phyloP scores from a whole-genome alignment of 2,797 vertebrate genomes.

The Lemur catta region DNA sequence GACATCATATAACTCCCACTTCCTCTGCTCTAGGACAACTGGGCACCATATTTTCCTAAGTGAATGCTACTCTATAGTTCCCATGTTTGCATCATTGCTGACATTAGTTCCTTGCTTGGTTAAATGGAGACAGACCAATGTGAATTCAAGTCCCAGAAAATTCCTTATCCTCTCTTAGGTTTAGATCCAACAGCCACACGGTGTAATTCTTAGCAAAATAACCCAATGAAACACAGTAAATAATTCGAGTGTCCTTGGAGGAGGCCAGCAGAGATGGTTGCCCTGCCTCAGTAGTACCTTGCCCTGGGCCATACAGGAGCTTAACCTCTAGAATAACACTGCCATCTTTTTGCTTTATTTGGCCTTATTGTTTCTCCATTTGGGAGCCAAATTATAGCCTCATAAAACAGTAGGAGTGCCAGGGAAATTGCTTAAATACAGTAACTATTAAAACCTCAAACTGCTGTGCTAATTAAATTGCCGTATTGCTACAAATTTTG shows the following conservation, averaged over 20 bases:
- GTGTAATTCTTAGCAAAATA: slow-evolving; percentile 19
- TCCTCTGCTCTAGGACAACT: background rate
- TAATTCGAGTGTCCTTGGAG: background rate
- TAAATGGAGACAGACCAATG: background rate
- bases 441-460: slow-evolving; percentile 78
- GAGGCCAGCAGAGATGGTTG: background rate
- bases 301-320: background rate
- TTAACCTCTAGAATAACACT: slow-evolving; percentile 63
- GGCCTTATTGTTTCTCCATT: slow-evolving; percentile 76
- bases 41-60: background rate
- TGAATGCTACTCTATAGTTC: background rate
- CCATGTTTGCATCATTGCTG: background rate
- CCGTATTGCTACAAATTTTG: slow-evolving; percentile 77
- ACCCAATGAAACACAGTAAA: background rate
- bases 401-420: slow-evolving; percentile 75
- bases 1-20: background rate
- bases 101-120: background rate
- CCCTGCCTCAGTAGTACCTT: background rate
- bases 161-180: background rate
- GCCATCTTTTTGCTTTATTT: slow-evolving; percentile 71
- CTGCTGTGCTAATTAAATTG: slow-evolving; percentile 78
- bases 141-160: slow-evolving; percentile 7
- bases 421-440: slow-evolving; percentile 80
- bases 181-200: background rate
- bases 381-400: slow-evolving; percentile 77